These are phyloP conservation scores for Lasioglossum leucozonium DNA, from an alignment of 2,888 invertebrate genomes.

Conservation along the genomic window DNA sequence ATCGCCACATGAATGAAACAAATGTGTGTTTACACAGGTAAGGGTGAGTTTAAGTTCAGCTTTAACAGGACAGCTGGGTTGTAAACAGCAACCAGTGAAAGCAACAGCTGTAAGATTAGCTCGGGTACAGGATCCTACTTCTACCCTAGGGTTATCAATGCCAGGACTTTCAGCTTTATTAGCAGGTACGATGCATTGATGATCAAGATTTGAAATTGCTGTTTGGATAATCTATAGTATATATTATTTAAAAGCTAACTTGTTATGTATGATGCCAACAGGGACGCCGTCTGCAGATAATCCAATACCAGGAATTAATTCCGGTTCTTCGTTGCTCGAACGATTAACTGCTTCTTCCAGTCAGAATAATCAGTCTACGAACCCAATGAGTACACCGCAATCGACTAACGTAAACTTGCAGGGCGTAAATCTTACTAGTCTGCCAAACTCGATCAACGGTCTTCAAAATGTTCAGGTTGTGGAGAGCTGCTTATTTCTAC, in stretches of 20 bases:
- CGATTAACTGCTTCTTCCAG: constrained; percentile 85
- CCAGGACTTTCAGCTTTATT: constrained; percentile 87
- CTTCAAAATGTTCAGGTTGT: constrained; percentile 91
- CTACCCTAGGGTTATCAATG: constrained; percentile 86
- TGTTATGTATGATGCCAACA: constrained; percentile 39
- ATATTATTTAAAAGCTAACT: neutral
- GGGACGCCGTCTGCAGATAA: constrained; percentile 87
- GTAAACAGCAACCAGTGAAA: constrained; percentile 84
- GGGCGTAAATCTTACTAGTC: constrained; percentile 90
- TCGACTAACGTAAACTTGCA: constrained; percentile 87
- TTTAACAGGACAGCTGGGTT: constrained; percentile 79
- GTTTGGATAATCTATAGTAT: no score
- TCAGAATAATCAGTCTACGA: constrained; percentile 83
- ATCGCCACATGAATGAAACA: neutral
- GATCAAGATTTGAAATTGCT: neutral
- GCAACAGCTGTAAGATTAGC: constrained; percentile 85
- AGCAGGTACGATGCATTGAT: constrained; percentile 82
- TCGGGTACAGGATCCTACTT: constrained; percentile 83
- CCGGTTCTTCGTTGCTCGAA: constrained; percentile 86
- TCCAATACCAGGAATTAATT: constrained; percentile 86
- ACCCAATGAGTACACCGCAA: constrained; percentile 87
- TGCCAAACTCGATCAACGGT: constrained; percentile 88
- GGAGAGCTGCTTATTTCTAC: constrained; percentile 46
- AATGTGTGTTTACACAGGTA: constrained; percentile 69
- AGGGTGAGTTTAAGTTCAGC: constrained; percentile 82